A percentile compares a stretch with the other conserved stretches of the same genome.
Evolutionary conservation across 2,888 invertebrate species (phyloP).

Genomic region (Priocnemis perturbator): DNA sequence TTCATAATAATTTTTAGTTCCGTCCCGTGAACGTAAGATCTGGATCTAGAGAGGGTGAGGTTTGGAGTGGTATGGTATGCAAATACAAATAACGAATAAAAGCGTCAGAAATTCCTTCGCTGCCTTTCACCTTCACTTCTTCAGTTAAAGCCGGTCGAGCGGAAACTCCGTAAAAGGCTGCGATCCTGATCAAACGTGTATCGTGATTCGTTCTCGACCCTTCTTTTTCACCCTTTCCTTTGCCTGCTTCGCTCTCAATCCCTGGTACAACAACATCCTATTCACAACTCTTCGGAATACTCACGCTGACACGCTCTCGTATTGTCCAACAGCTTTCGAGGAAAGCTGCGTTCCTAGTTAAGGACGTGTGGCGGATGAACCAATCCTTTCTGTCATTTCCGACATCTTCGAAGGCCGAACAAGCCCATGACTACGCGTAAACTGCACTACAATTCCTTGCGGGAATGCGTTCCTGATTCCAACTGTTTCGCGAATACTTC

Average conservation of each 20-base stretch:
- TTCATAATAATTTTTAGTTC: too few relatives aligned
- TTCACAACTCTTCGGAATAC: constrained; percentile 17
- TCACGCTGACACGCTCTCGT: constrained; percentile 36
- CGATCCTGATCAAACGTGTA: constrained; percentile 62
- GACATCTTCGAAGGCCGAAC: constrained; percentile 11
- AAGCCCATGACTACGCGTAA: neutral
- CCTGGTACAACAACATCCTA: constrained; percentile 8
- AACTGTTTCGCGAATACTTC: neutral
- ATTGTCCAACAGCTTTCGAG: constrained; percentile 18
- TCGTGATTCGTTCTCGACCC: constrained; percentile 63
- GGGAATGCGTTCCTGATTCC: neutral
- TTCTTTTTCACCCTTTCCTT: constrained; percentile 20
- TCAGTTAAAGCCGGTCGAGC: constrained; percentile 24
- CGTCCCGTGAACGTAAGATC: too few relatives aligned
- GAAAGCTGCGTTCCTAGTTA: constrained; percentile 56
- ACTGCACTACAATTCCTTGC: neutral
- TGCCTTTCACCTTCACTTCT: constrained; percentile 57
- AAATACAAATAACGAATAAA: constrained; percentile 71
- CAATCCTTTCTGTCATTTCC: constrained; percentile 40
- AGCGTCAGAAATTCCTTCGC: constrained; percentile 75
- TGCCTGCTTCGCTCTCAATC: constrained; percentile 1
- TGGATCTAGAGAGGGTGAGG: too few relatives aligned
- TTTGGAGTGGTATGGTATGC: constrained; percentile 59
- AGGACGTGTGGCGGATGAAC: constrained; percentile 61
- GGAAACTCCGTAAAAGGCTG: constrained; percentile 40